A percentile compares a stretch with the other conserved stretches of the same genome.
phyloP scores from a whole-genome alignment of 2,888 invertebrate species.

The Lobophora halterata region DNA sequence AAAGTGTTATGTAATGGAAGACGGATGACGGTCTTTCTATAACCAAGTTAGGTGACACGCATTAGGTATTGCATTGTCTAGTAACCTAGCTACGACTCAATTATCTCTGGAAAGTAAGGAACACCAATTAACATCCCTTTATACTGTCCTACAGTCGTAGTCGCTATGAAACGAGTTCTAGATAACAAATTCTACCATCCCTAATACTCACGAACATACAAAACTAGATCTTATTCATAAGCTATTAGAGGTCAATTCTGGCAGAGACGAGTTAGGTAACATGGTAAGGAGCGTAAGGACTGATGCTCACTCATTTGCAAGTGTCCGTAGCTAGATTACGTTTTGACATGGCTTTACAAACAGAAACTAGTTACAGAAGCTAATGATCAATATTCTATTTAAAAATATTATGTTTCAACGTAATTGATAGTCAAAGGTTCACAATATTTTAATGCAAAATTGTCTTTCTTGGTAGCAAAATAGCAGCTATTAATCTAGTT shows the following conservation, averaged over 20 bases:
- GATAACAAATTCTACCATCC: conserved; percentile 19
- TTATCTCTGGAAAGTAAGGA: conserved; percentile 60
- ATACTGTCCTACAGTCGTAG: conserved; percentile 49
- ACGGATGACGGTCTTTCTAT: no score
- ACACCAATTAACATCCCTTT: conserved; percentile 70
- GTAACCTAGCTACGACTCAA: conserved; percentile 63
- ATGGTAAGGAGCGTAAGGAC: conserved; percentile 35
- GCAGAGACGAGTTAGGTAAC: conserved; percentile 11
- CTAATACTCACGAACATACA: background rate
- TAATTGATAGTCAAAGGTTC: no score
- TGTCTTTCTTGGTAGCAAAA: no score
- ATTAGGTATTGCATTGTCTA: conserved; percentile 65
- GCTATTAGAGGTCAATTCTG: conserved; percentile 3
- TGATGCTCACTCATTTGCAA: conserved; percentile 65
- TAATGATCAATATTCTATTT: conserved; percentile 46
- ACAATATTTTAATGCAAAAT: no score
- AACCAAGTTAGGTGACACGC: no score
- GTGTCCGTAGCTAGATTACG: conserved; percentile 61
- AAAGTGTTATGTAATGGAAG: no score
- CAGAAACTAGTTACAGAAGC: conserved; percentile 52
- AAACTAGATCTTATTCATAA: conserved; percentile 17
- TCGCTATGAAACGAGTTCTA: conserved; percentile 43
- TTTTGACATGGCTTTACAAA: conserved; percentile 62
- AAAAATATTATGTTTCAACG: no score
- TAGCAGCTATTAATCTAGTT: no score